Conservation (phyloP, 2,797 vertebrate genomes). For the Anas bernieri region DNA sequence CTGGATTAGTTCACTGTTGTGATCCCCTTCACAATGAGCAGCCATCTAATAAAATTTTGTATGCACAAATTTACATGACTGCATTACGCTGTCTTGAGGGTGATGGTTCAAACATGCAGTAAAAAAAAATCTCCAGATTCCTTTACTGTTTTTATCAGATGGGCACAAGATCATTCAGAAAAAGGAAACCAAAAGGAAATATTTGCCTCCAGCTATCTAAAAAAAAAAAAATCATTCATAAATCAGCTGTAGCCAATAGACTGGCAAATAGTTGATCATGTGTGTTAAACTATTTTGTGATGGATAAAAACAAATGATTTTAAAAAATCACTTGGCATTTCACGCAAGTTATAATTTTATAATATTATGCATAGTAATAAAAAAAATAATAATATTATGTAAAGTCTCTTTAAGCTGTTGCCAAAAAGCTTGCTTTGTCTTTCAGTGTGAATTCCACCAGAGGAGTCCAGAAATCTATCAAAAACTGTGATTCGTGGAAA, state of each 20-base stretch:
- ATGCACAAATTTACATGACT: slow-evolving; percentile 3
- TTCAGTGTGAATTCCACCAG: not conserved
- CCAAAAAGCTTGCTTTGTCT: not conserved
- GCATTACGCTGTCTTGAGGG: not conserved
- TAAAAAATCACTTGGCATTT: not conserved
- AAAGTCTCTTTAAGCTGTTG: not conserved
- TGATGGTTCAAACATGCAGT: not conserved
- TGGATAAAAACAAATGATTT: not conserved
- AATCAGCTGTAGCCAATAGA: slow-evolving; percentile 20
- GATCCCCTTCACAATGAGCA: slow-evolving; percentile 42
- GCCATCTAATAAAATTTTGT: slow-evolving; percentile 34
- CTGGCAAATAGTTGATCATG: not conserved
- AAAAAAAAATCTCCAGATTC: not conserved
- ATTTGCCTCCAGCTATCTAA: slow-evolving; percentile 32
- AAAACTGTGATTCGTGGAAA: not conserved
- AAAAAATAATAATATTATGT: not conserved
- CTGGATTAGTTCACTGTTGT: slow-evolving; percentile 60
- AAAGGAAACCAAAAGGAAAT: slow-evolving; percentile 15
- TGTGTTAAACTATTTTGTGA: slow-evolving; percentile 12
- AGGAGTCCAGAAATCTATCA: not conserved
- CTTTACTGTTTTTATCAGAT: slow-evolving; percentile 32
- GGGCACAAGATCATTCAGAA: not conserved
- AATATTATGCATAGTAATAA: not conserved
- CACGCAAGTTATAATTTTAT: not conserved
- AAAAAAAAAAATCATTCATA: slow-evolving; percentile 20